These are phyloP conservation scores for Tolmerus cingulatus DNA, from an alignment of 2,888 invertebrate species.

Conservation along the genomic window DNA sequence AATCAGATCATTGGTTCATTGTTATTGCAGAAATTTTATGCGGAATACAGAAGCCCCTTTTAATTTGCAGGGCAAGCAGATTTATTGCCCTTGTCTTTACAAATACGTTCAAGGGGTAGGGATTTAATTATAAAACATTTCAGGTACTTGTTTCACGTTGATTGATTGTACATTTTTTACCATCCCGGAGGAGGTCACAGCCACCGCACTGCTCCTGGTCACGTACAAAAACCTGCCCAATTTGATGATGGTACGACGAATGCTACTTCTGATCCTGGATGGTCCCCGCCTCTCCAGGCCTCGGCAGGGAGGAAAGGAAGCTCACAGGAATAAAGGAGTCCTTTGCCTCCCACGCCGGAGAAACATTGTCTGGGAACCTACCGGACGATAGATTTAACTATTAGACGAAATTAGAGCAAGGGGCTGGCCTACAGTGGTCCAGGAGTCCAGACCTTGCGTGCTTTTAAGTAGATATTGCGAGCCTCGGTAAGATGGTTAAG, in stretches of 20 bases:
- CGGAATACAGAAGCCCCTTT: neutral
- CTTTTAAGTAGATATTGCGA: neutral
- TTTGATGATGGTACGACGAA: neutral
- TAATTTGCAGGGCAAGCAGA: slow-evolving; percentile 14
- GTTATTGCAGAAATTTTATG: neutral
- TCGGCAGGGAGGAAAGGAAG: neutral
- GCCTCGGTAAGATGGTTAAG: neutral
- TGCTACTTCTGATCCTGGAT: neutral
- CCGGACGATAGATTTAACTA: neutral
- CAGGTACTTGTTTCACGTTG: slow-evolving; percentile 46
- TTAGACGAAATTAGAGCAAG: neutral
- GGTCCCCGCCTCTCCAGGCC: neutral
- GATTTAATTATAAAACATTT: slow-evolving; percentile 45
- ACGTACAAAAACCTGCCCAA: slow-evolving; percentile 18
- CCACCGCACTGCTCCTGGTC: neutral
- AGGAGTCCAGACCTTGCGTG: neutral
- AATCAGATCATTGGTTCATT: neutral
- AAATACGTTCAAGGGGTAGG: slow-evolving; percentile 33
- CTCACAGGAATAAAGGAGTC: neutral
- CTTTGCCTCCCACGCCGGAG: neutral
- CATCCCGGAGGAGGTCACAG: neutral
- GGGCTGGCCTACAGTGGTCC: neutral
- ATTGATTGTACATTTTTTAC: slow-evolving; percentile 44
- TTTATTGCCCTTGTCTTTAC: slow-evolving; percentile 34
- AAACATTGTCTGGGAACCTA: neutral